These are phyloP conservation scores for Xylota segnis DNA, from an alignment of 2,888 invertebrate species.

Conservation along the genomic window DNA sequence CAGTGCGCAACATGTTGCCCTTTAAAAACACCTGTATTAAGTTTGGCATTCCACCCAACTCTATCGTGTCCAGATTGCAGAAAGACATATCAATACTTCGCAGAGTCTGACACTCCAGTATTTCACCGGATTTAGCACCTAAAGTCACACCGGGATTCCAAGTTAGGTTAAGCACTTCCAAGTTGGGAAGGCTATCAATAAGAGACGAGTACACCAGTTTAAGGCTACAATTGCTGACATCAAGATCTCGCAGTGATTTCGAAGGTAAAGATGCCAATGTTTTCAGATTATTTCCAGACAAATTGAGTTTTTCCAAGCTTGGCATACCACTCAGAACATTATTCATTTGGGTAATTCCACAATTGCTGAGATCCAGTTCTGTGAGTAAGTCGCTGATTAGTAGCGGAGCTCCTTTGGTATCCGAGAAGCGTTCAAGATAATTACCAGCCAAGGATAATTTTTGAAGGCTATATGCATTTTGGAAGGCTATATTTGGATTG, in stretches of 20 bases:
- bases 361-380: conserved; percentile 87
- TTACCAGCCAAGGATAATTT: conserved; percentile 88
- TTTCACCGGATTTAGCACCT: conserved; percentile 80
- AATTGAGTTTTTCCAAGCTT: conserved; percentile 85
- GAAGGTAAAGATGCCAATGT: conserved; percentile 85
- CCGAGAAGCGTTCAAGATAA: conserved; percentile 86
- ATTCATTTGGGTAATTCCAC: conserved; percentile 86
- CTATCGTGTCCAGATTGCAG: conserved; percentile 87
- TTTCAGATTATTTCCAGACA: conserved; percentile 86
- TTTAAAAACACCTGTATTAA: conserved; percentile 86
- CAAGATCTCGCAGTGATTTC: conserved; percentile 85
- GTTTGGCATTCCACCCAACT: conserved; percentile 87
- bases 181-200: conserved; percentile 86
- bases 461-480: conserved; percentile 85
- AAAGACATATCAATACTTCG: conserved; percentile 87
- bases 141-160: conserved; percentile 87
- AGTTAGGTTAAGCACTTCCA: conserved; percentile 87
- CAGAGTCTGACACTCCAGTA: conserved; percentile 86
- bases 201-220: conserved; percentile 85
- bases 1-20: conserved; percentile 87
- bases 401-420: conserved; percentile 85
- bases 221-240: conserved; percentile 87
- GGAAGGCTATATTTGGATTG: conserved; percentile 85
- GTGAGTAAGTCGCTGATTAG: conserved; percentile 87
- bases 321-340: conserved; percentile 84